Evolutionary conservation across 2,797 vertebrate genomes (phyloP), one percentile per base, ranked within the genome.

Genomic region (Anomalospiza imberbis): DNA sequence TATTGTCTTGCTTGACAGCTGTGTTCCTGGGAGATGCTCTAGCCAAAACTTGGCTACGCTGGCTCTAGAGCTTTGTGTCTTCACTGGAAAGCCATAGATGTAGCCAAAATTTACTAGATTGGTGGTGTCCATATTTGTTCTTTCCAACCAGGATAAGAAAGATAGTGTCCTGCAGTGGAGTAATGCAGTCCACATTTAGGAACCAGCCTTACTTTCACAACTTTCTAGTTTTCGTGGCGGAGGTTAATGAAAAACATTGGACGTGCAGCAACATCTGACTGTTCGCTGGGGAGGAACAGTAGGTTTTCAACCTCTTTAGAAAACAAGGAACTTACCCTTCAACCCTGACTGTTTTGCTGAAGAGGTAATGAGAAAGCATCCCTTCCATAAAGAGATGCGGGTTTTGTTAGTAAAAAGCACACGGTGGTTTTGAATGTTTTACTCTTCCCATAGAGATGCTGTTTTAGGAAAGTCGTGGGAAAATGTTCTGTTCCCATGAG

Each of bases 251-350:
- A 66, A 75, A 89, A 55, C 31, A 57, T 26, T 65, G 44, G 54
- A 34, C 0, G 1, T n/a, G 25, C 18, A 25, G 68, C 53, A 36
- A 22, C 10, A 34, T 54, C 42, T 1, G 0, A 11, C 40, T 72
- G 12, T 70, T 57, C 4, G 32, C 54, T 1, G 0, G 10, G 40
- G n/a, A 24, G 29, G 25, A 73, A n/a, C 9, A 66, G 36, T 17
- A 65, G 36, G 10, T 26, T 80, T 94, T 79, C 42, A 45, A 61
- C 24, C 25, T 71, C 34, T 40, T 67, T 42, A 50, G 53, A 60
- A 85, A 61, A 26, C 21, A 62, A 63, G 13, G 9, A 63, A 71
- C 20, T 67, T 73, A 5, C 3, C 6, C 50, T 71, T 90, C 55
- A 73, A 8, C 45, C 74, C 22, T 34, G 17, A 25, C 11, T 70